A percentile compares a stretch with the other conserved stretches of the same genome.
Conservation (phyloP, 2,888 invertebrate genomes). For the Tetheella fluctuosa region DNA sequence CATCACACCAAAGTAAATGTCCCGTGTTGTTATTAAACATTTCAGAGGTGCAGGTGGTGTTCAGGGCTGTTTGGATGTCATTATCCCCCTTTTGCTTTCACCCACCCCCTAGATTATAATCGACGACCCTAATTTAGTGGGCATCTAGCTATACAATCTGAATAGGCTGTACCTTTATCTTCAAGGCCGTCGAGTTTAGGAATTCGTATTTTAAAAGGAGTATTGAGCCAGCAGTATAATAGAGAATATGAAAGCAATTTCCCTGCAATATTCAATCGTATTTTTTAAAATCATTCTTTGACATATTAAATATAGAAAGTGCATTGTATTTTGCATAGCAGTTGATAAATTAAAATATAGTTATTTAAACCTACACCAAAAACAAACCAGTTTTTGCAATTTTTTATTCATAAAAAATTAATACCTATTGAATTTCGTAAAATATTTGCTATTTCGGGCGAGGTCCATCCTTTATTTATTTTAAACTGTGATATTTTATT, state of each 20-base stretch:
- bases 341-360: too few species aligned
- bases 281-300: too few species aligned
- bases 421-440: too few species aligned
- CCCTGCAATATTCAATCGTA: background rate
- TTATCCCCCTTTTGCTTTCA: background rate
- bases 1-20: background rate
- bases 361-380: too few species aligned
- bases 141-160: conserved; percentile 5
- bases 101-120: conserved; percentile 11
- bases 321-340: too few species aligned
- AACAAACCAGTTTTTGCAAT: too few species aligned
- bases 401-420: too few species aligned
- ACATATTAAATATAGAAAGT: too few species aligned
- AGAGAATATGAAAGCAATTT: background rate
- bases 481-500: too few species aligned
- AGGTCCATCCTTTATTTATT: too few species aligned
- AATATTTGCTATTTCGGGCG: too few species aligned
- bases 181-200: background rate
- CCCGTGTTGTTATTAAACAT: conserved; percentile 6
- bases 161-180: background rate
- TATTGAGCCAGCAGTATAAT: background rate
- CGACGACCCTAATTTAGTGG: conserved; percentile 13
- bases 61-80: conserved; percentile 9
- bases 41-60: conserved; percentile 5
- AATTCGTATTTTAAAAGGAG: background rate